Conservation (phyloP, 2,113 vertebrate genomes). For the Melanerpes aurifrons region DNA sequence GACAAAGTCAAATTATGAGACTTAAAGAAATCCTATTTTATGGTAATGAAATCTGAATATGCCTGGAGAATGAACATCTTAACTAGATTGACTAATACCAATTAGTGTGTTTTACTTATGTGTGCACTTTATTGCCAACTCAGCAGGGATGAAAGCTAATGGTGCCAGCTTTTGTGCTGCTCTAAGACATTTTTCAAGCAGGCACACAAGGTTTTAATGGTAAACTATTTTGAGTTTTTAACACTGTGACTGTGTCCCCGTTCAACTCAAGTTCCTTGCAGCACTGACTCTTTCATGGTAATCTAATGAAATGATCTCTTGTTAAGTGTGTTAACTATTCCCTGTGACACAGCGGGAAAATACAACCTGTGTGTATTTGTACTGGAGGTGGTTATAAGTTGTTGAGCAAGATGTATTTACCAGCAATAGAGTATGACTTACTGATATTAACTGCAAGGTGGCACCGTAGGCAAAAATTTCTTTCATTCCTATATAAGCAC, state of each 20-base stretch:
- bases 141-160: slow-evolving; percentile 61
- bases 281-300: slow-evolving; percentile 12
- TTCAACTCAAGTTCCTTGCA: slow-evolving; percentile 32
- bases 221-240: slow-evolving; percentile 54
- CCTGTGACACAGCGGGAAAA: slow-evolving; percentile 43
- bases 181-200: slow-evolving; percentile 53
- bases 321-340: slow-evolving; percentile 23
- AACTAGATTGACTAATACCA: slow-evolving; percentile 58
- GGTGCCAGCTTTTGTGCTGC: slow-evolving; percentile 54
- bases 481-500: neutral
- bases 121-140: slow-evolving; percentile 54
- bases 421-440: slow-evolving; percentile 18
- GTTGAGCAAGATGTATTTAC: neutral
- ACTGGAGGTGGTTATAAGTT: slow-evolving; percentile 16
- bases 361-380: slow-evolving; percentile 26
- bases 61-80: slow-evolving; percentile 60
- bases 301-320: slow-evolving; percentile 54
- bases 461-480: slow-evolving; percentile 25
- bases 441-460: slow-evolving; percentile 55
- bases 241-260: slow-evolving; percentile 33
- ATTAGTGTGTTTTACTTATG: slow-evolving; percentile 60
- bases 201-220: slow-evolving; percentile 37
- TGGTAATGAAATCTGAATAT: slow-evolving; percentile 42
- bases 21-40: slow-evolving; percentile 58
- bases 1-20: slow-evolving; percentile 45